These are phyloP conservation scores for Micromesistius poutassou DNA, from an alignment of 2,797 vertebrate species.

Conservation along the genomic window DNA sequence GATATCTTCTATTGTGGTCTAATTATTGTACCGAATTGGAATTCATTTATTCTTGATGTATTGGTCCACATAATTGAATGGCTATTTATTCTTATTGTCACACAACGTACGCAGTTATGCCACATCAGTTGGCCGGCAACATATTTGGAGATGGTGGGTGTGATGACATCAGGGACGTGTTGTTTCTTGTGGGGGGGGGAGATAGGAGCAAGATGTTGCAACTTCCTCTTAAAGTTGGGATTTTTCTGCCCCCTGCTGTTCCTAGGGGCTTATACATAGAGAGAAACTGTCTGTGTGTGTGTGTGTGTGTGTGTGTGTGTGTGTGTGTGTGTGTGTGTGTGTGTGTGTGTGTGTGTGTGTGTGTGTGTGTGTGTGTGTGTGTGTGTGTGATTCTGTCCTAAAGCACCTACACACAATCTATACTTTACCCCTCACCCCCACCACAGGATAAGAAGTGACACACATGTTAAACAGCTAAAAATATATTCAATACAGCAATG, in stretches of 20 bases:
- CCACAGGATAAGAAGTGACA: constrained; percentile 6
- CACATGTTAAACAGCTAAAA: constrained; percentile 23
- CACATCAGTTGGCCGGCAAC: too few relatives aligned
- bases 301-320: neutral
- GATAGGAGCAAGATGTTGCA: neutral
- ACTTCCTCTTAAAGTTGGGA: neutral
- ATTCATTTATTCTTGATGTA: neutral
- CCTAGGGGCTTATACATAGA: neutral
- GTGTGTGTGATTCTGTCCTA: neutral
- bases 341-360: too few relatives aligned
- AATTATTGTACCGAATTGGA: neutral
- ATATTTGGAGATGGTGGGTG: neutral
- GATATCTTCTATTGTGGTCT: neutral
- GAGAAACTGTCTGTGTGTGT: neutral
- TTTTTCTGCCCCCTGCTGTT: neutral
- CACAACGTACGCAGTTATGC: too few relatives aligned
- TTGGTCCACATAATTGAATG: neutral
- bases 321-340: neutral
- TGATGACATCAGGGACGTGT: neutral
- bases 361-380: neutral
- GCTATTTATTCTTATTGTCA: too few relatives aligned
- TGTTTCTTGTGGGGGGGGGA: too few relatives aligned
- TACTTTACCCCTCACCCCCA: neutral
- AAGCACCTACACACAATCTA: neutral
- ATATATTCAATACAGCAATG: constrained; percentile 33